Percentiles rank a stretch among this genome's conserved stretches.
Evolutionary conservation across 2,797 vertebrate genomes (phyloP).

Genomic region (Pyrocephalus nanus): DNA sequence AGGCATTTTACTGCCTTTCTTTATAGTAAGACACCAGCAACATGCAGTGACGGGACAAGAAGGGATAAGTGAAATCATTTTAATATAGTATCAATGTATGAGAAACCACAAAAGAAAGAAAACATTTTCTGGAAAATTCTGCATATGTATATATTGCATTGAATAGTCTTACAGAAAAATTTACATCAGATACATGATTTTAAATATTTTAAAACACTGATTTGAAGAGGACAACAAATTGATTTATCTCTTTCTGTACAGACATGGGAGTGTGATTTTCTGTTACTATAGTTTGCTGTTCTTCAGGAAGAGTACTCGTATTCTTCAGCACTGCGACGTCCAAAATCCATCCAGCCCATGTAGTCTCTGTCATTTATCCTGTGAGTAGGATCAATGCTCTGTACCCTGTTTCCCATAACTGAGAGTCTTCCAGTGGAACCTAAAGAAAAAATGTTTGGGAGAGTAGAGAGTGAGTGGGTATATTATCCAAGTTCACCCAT

Average conservation of each 20-base stretch:
- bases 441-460: constrained; percentile 23
- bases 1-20: constrained; percentile 44
- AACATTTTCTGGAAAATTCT: constrained; percentile 80
- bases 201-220: constrained; percentile 75
- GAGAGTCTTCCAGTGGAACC: constrained; percentile 86
- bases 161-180: constrained; percentile 86
- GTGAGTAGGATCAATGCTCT: constrained; percentile 81
- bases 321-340: constrained; percentile 92
- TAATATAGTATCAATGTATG: constrained; percentile 73
- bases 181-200: constrained; percentile 83
- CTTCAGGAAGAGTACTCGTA: constrained; percentile 89
- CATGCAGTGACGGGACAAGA: constrained; percentile 48
- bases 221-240: constrained; percentile 78
- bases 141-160: constrained; percentile 81
- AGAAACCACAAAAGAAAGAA: constrained; percentile 68
- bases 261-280: constrained; percentile 49
- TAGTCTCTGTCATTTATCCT: constrained; percentile 97
- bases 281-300: not conserved
- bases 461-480: not conserved
- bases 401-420: constrained; percentile 82
- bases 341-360: constrained; percentile 98
- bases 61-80: constrained; percentile 74
- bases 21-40: constrained; percentile 60
- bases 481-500: fast-evolving
- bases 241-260: constrained; percentile 64